Percentiles rank a stretch among this genome's conserved stretches.
These are phyloP conservation scores for Leptosomus discolor DNA, from an alignment of 2,113 vertebrate genomes.

Conservation along the genomic window DNA sequence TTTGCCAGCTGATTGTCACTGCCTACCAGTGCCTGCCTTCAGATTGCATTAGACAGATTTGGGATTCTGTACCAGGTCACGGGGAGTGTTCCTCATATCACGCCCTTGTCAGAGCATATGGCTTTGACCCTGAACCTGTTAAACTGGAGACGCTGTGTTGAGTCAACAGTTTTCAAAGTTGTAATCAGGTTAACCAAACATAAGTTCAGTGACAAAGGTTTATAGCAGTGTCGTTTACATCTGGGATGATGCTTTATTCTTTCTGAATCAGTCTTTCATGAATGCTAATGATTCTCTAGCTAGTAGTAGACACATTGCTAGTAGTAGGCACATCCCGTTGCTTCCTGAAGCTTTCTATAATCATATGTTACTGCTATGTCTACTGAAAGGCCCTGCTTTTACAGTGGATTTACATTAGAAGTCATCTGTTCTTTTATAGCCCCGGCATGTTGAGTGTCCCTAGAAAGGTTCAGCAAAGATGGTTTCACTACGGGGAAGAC, in stretches of 20 bases:
- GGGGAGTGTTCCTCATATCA: background rate
- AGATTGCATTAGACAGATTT: background rate
- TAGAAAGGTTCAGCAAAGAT: background rate
- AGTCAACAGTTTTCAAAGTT: background rate
- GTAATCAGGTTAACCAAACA: background rate
- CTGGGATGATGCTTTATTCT: background rate
- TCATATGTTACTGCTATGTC: background rate
- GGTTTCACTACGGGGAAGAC: background rate
- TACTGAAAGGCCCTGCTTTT: background rate
- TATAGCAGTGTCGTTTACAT: background rate
- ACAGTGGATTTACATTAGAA: background rate
- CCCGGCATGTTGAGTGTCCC: background rate
- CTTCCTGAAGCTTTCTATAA: background rate
- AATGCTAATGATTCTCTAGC: background rate
- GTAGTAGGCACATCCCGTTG: background rate
- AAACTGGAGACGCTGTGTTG: background rate
- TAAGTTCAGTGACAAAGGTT: background rate
- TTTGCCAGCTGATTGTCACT: background rate
- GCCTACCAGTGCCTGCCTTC: background rate
- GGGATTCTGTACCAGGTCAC: background rate
- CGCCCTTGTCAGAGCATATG: slow-evolving; percentile 9
- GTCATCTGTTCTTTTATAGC: background rate
- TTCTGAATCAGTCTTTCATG: background rate
- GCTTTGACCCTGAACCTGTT: slow-evolving; percentile 20
- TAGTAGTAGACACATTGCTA: background rate